Percentiles rank a stretch among this genome's conserved stretches.
These are phyloP conservation scores for Mungos mungo DNA, from an alignment of 2,113 vertebrate species.

Conservation along the genomic window DNA sequence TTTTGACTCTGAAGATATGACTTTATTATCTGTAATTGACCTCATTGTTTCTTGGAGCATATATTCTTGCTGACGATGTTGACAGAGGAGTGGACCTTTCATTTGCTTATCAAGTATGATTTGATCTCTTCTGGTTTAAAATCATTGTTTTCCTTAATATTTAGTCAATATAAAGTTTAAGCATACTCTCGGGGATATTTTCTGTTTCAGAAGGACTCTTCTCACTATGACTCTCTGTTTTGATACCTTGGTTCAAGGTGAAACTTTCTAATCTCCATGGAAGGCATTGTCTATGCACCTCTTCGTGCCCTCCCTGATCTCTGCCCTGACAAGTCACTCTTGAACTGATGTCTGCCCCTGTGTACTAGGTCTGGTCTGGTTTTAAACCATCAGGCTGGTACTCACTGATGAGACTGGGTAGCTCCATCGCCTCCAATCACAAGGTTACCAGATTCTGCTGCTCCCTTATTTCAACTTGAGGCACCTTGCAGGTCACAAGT, in stretches of 20 bases:
- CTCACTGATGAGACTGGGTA: background rate
- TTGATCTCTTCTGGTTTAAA: background rate
- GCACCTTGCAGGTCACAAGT: background rate
- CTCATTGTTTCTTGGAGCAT: background rate
- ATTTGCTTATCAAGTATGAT: background rate
- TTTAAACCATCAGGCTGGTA: background rate
- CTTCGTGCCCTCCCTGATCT: background rate
- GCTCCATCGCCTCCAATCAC: rapidly evolving
- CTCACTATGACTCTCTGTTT: background rate
- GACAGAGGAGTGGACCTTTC: background rate
- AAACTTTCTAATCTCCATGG: background rate
- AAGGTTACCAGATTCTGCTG: background rate
- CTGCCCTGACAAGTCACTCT: background rate
- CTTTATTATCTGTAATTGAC: background rate
- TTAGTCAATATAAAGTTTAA: background rate
- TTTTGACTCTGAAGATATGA: background rate
- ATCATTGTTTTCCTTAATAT: background rate
- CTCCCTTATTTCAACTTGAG: background rate
- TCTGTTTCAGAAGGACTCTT: background rate
- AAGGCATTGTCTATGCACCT: background rate
- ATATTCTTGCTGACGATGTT: background rate
- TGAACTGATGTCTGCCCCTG: background rate
- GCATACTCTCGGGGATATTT: background rate
- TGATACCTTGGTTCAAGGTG: background rate
- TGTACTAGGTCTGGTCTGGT: rapidly evolving